A percentile compares a stretch with the other conserved stretches of the same genome.
These are phyloP conservation scores for Platygyra sinensis DNA, from an alignment of 64 coral and sea anemone genomes.

Conservation along the genomic window DNA sequence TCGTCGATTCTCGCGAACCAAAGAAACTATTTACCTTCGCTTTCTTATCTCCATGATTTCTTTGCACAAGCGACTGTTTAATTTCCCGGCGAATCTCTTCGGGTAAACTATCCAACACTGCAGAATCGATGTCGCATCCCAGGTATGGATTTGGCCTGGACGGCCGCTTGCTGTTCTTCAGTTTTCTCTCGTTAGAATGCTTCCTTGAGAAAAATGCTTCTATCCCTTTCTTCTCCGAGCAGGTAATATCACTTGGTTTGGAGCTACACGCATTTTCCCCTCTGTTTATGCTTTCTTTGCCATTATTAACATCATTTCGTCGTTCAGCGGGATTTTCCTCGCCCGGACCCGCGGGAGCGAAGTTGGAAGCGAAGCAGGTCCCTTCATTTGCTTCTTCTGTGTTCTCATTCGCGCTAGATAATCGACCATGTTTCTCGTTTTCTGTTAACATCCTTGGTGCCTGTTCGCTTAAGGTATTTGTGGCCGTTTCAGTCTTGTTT, in stretches of 20 bases:
- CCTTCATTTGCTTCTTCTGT: neutral
- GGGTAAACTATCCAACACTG: constrained; percentile 61
- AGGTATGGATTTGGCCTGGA: constrained; percentile 35
- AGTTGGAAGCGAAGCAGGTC: neutral
- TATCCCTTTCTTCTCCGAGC: neutral
- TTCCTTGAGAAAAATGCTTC: neutral
- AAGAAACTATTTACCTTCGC: neutral
- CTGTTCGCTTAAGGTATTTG: neutral
- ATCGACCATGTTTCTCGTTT: neutral
- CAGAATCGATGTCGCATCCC: constrained; percentile 59
- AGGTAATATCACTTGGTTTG: neutral
- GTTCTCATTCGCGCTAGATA: neutral
- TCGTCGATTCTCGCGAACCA: neutral
- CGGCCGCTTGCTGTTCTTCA: neutral
- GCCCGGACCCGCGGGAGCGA: neutral
- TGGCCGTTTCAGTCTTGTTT: neutral
- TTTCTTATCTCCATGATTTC: neutral
- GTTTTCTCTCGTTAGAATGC: neutral
- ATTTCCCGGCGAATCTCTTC: constrained; percentile 72
- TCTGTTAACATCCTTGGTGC: neutral
- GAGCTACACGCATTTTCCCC: neutral
- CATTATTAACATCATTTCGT: neutral
- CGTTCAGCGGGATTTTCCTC: neutral
- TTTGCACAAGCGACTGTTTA: constrained; percentile 38
- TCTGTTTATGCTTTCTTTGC: neutral